phyloP scores from a whole-genome alignment of 2,113 vertebrate genomes.

The Argyrosomus japonicus region DNA sequence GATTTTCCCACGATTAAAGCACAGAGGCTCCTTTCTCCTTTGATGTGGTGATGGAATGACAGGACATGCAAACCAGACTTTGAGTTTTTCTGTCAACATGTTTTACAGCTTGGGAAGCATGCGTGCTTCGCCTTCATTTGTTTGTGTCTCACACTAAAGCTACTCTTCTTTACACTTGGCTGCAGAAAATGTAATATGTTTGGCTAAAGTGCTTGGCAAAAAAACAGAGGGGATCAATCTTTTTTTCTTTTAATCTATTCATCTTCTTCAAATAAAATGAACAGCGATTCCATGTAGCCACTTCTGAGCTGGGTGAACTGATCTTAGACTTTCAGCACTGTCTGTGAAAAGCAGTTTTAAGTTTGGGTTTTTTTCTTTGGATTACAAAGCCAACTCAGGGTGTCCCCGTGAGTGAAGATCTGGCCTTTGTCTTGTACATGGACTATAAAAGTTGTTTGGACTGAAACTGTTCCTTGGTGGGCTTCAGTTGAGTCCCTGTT shows the following conservation, averaged over 20 bases:
- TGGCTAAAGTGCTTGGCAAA: not conserved
- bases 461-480: constrained; percentile 5
- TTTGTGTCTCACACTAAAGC: constrained; percentile 32
- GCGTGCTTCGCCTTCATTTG: constrained; percentile 56
- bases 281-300: not conserved
- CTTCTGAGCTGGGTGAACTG: not conserved
- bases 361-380: not conserved
- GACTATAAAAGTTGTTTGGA: constrained; percentile 9
- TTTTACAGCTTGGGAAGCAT: constrained; percentile 63
- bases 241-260: too few relatives aligned
- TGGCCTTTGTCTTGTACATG: not conserved
- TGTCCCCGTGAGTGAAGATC: not conserved
- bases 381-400: constrained; percentile 13
- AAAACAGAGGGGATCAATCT: not conserved
- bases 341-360: not conserved
- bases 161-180: constrained; percentile 10
- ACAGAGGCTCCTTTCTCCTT: constrained; percentile 47
- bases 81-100: constrained; percentile 64
- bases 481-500: not conserved
- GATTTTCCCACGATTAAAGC: constrained; percentile 71
- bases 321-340: not conserved
- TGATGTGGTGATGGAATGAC: constrained; percentile 71
- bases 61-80: constrained; percentile 57
- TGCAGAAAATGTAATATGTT: not conserved
- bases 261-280: not conserved